A percentile compares a stretch with the other conserved stretches of the same genome.
Evolutionary conservation across 1,140 invertebrate species (phyloP).

Genomic region (Scaptomyza montana): DNA sequence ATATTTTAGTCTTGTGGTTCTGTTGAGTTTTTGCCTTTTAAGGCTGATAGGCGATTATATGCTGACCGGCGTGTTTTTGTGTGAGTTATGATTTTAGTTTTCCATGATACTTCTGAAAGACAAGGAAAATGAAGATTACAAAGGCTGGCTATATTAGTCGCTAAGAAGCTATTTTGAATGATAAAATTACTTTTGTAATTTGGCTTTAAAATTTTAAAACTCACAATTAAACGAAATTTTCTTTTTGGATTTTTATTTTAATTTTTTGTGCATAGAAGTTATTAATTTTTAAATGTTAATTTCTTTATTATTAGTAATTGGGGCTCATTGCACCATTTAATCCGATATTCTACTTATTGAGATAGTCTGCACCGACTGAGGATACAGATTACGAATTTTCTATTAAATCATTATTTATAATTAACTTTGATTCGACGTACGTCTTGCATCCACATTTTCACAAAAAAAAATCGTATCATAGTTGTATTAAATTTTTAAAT

Average conservation of each 20-base stretch:
- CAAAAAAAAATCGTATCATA: too few species aligned
- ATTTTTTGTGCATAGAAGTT: too few species aligned
- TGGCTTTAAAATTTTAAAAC: background rate
- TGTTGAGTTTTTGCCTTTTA: slow-evolving; percentile 32
- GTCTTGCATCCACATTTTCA: too few species aligned
- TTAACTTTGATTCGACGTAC: too few species aligned
- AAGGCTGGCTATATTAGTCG: slow-evolving; percentile 43
- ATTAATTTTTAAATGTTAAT: too few species aligned
- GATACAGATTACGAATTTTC: background rate
- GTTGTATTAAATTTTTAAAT: too few species aligned
- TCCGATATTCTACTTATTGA: too few species aligned
- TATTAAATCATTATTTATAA: background rate
- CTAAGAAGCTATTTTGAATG: slow-evolving; percentile 28
- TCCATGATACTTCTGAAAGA: slow-evolving; percentile 65
- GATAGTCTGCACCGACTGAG: background rate
- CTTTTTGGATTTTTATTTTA: slow-evolving; percentile 24
- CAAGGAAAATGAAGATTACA: slow-evolving; percentile 19
- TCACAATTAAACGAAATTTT: background rate
- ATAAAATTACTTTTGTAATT: slow-evolving; percentile 1
- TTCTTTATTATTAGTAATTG: background rate
- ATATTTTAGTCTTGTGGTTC: slow-evolving; percentile 6
- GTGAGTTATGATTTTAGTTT: slow-evolving; percentile 52
- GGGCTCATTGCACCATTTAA: too few species aligned
- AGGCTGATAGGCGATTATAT: slow-evolving; percentile 26
- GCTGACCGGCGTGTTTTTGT: slow-evolving; percentile 4